phyloP scores from a whole-genome alignment of 2,888 invertebrate genomes.

The Pelosia muscerda region DNA sequence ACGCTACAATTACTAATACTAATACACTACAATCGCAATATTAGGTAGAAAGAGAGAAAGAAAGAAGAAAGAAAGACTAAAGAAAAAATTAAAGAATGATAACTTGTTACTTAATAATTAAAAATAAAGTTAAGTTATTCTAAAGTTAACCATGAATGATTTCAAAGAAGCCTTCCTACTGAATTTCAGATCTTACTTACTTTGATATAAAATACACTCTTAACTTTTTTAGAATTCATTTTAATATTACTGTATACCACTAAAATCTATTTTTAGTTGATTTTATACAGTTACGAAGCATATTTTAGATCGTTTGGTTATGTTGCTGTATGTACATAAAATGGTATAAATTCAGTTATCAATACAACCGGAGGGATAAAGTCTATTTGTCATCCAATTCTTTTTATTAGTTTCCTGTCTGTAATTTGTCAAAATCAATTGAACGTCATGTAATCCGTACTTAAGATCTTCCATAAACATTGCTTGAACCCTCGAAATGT shows the following conservation, averaged over 20 bases:
- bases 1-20: too few relatives aligned
- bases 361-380: not conserved
- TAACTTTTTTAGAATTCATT: not conserved
- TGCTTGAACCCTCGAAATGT: conserved; percentile 7
- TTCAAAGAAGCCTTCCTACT: not conserved
- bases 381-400: not conserved
- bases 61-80: too few relatives aligned
- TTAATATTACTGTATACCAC: not conserved
- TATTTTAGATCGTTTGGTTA: too few relatives aligned
- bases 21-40: too few relatives aligned
- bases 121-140: not conserved
- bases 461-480: conserved; percentile 16
- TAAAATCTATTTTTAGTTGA: too few relatives aligned
- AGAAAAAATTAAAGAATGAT: too few relatives aligned
- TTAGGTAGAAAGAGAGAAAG: too few relatives aligned
- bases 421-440: conserved; percentile 20
- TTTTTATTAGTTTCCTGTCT: not conserved
- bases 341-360: not conserved
- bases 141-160: not conserved
- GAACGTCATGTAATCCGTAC: conserved; percentile 3
- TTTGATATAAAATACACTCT: not conserved
- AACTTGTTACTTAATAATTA: not conserved
- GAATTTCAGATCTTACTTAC: not conserved
- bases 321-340: not conserved
- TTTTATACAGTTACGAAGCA: not conserved